Evolutionary conservation across 2,113 vertebrate species (phyloP).

Genomic region (Artemisiospiza belli): DNA sequence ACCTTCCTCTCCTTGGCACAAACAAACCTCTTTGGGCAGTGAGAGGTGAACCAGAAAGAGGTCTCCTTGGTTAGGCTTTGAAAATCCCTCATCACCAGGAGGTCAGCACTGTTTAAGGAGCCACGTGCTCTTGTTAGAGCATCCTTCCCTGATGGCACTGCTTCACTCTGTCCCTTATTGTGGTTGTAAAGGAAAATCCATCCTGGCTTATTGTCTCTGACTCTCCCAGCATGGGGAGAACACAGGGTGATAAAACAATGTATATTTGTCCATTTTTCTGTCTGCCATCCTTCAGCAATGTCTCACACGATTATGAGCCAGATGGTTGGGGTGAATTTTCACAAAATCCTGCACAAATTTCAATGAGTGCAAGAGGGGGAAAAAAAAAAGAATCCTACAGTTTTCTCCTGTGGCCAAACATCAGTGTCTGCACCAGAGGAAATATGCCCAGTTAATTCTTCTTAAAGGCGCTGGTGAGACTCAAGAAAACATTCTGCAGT

Average conservation of each 20-base stretch:
- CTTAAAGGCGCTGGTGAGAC: conserved; percentile 14
- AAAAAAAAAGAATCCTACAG: rapidly evolving
- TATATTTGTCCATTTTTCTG: not conserved
- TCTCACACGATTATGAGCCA: not conserved
- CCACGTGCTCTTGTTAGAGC: not conserved
- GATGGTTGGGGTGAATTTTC: not conserved
- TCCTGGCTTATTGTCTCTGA: not conserved
- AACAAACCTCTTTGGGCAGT: not conserved
- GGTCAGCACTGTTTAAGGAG: not conserved
- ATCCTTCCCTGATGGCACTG: not conserved
- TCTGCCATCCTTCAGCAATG: not conserved
- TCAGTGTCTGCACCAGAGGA: not conserved
- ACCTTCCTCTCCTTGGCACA: not conserved
- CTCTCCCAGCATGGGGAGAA: not conserved
- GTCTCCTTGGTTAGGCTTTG: not conserved
- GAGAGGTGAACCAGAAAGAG: not conserved
- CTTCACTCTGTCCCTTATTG: not conserved
- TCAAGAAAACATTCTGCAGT: conserved; percentile 5
- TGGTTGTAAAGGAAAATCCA: not conserved
- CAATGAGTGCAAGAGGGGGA: not conserved
- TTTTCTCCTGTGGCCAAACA: conserved; percentile 23
- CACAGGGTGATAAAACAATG: not conserved
- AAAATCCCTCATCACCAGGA: not conserved
- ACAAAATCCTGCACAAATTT: not conserved
- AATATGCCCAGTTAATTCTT: conserved; percentile 24